phyloP scores from a whole-genome alignment of 2,888 invertebrate genomes.

The Xylota segnis region DNA sequence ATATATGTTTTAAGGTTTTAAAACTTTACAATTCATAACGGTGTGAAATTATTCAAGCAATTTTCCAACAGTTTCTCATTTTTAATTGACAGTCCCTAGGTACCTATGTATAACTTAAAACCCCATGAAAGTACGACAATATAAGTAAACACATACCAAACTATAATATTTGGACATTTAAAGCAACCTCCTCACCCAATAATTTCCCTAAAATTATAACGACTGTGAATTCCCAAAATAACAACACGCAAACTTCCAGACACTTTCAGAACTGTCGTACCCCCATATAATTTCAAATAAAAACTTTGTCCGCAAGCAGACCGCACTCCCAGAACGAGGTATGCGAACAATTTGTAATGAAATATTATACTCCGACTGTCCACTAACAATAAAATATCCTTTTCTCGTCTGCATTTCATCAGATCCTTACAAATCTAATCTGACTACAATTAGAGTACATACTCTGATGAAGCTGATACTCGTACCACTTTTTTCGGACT shows the following conservation, averaged over 20 bases:
- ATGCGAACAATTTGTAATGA: conserved; percentile 36
- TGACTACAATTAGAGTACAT: conserved; percentile 42
- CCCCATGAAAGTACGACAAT: not conserved
- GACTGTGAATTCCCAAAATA: not conserved
- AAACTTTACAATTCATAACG: too few relatives aligned
- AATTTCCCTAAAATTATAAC: not conserved
- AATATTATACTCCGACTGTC: conserved; percentile 16
- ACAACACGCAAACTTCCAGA: conserved; percentile 9
- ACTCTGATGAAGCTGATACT: conserved; percentile 9
- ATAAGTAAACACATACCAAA: not conserved
- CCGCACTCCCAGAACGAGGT: not conserved
- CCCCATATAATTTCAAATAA: conserved; percentile 18
- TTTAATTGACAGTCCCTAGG: too few relatives aligned
- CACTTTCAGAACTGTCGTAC: not conserved
- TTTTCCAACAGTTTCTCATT: too few relatives aligned
- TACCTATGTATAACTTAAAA: too few relatives aligned
- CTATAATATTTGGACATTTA: not conserved
- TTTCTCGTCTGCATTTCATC: conserved; percentile 1
- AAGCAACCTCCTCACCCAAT: not conserved
- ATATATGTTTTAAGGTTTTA: too few relatives aligned
- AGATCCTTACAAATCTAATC: conserved; percentile 43
- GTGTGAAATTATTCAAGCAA: too few relatives aligned
- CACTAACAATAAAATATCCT: conserved; percentile 23
- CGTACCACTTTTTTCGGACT: conserved; percentile 7
- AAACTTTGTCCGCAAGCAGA: conserved; percentile 12